A percentile compares a stretch with the other conserved stretches of the same genome.
Conservation (phyloP, 2,797 vertebrate species). For the Aeoliscus strigatus region DNA sequence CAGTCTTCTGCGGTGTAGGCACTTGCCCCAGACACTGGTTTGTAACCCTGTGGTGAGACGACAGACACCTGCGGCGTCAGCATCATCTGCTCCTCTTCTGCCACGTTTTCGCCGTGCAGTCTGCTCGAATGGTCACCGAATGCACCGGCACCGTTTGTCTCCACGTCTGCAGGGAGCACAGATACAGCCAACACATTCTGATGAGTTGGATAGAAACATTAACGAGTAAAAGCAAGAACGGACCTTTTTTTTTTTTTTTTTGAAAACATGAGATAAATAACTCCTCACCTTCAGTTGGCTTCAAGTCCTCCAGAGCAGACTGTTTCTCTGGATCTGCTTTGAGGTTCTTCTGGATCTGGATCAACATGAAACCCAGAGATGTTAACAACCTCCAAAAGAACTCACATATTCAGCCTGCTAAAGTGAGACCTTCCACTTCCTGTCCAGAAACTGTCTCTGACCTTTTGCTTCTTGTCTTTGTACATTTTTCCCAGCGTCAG, state of each 20-base stretch:
- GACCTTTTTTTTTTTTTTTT: too few species aligned
- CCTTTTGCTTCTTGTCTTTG: conserved; percentile 98
- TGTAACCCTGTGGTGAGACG: conserved; percentile 53
- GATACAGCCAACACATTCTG: too few species aligned
- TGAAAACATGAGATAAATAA: neutral
- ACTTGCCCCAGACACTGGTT: conserved; percentile 38
- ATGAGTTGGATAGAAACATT: too few species aligned
- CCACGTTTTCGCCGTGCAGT: conserved; percentile 66
- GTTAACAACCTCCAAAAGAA: too few species aligned
- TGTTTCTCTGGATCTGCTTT: conserved; percentile 82
- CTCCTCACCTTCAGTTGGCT: conserved; percentile 81
- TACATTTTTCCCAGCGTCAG: conserved; percentile 96
- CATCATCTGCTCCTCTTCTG: conserved; percentile 93
- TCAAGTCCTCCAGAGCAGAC: conserved; percentile 77
- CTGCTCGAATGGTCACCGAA: conserved; percentile 67
- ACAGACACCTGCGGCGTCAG: conserved; percentile 78
- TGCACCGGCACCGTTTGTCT: conserved; percentile 76
- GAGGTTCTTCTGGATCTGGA: conserved; percentile 81
- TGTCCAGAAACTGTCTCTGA: conserved; percentile 43
- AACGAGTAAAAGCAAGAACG: too few species aligned
- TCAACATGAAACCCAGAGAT: too few species aligned
- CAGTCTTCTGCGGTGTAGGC: conserved; percentile 87
- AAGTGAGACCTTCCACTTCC: too few species aligned
- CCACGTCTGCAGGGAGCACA: conserved; percentile 58
- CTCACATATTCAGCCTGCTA: too few species aligned